Evolutionary conservation across 2,113 vertebrate genomes (phyloP).

Genomic region (Lasiurus borealis): DNA sequence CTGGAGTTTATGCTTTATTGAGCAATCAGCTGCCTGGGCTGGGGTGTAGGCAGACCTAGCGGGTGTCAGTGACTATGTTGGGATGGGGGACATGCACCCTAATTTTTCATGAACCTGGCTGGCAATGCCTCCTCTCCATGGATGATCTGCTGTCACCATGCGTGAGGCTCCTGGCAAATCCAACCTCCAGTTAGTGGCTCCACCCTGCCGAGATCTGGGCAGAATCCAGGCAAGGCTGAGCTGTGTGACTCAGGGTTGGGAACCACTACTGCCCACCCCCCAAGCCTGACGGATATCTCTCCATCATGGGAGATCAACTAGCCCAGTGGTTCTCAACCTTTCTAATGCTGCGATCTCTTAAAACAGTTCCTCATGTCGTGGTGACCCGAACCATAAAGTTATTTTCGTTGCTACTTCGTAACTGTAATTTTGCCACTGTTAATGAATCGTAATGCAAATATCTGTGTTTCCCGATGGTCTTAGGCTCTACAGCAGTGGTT

Average conservation of each 20-base stretch:
- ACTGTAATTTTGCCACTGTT: no score
- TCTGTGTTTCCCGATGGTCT: no score
- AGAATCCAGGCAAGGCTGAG: not conserved
- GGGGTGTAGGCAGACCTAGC: not conserved
- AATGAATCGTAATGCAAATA: no score
- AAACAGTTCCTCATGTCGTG: no score
- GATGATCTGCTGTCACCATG: not conserved
- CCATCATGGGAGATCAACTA: not conserved
- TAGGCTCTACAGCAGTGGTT: no score
- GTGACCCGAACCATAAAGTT: no score
- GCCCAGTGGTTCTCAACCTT: no score
- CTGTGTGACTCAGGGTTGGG: not conserved
- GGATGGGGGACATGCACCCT: no score
- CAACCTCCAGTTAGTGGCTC: not conserved
- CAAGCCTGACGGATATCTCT: not conserved
- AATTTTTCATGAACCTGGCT: not conserved
- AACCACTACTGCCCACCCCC: not conserved
- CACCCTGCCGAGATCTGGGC: not conserved
- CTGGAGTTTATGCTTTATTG: not conserved
- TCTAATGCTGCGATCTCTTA: no score
- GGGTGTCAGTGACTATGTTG: not conserved
- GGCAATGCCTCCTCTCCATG: not conserved
- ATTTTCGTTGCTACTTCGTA: no score
- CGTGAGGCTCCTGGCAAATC: not conserved
- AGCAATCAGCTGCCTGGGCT: not conserved